These are phyloP conservation scores for Pachycephala philippinensis DNA, from an alignment of 2,113 vertebrate genomes.

Conservation along the genomic window DNA sequence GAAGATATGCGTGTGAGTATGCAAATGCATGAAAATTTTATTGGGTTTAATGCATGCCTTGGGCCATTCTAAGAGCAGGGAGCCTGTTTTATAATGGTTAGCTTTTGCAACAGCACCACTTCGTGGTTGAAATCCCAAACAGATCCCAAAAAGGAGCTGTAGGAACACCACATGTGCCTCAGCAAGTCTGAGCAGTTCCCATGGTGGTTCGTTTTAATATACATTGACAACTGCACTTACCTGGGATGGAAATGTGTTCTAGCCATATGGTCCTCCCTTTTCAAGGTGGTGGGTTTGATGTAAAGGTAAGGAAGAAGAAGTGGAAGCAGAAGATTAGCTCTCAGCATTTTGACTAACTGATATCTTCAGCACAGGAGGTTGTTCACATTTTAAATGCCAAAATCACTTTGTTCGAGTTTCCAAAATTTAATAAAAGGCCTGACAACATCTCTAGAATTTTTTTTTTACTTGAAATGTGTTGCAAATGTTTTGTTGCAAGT, in stretches of 20 bases:
- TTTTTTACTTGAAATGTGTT: neutral
- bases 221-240: neutral
- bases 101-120: constrained; percentile 79
- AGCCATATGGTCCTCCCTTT: neutral
- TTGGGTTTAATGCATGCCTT: neutral
- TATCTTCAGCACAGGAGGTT: neutral
- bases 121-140: constrained; percentile 70
- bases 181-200: neutral
- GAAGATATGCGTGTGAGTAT: neutral
- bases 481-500: neutral
- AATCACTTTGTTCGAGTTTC: neutral
- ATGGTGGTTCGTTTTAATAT: neutral
- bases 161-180: neutral
- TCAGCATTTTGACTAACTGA: neutral
- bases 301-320: neutral
- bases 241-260: neutral
- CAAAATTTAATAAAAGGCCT: neutral
- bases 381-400: neutral
- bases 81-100: neutral
- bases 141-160: neutral
- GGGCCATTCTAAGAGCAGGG: neutral
- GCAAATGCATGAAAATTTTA: neutral
- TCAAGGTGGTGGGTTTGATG: neutral
- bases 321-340: neutral
- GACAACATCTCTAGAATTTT: neutral